A percentile compares a stretch with the other conserved stretches of the same genome.
Conservation (phyloP, 2,888 invertebrate genomes). For the Ferdinandea cuprea region DNA sequence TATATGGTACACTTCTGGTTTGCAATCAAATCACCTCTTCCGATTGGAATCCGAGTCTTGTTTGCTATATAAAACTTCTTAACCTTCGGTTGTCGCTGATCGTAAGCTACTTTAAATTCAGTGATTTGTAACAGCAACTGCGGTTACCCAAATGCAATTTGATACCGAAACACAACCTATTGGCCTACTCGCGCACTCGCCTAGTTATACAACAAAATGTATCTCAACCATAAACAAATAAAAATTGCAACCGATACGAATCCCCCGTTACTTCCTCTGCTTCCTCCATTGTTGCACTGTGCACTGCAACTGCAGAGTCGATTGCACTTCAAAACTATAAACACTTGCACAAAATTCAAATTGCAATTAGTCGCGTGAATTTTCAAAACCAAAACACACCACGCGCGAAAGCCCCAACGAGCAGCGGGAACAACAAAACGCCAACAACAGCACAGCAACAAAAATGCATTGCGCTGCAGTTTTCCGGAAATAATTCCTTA, state of each 20-base stretch:
- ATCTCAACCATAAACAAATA: slow-evolving; percentile 36
- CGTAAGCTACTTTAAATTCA: too few species aligned
- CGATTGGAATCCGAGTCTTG: too few species aligned
- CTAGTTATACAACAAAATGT: neutral
- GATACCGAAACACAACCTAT: slow-evolving; percentile 10
- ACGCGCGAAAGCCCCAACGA: neutral
- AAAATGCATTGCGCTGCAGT: slow-evolving; percentile 25
- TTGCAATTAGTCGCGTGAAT: slow-evolving; percentile 42
- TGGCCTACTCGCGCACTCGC: slow-evolving; percentile 10
- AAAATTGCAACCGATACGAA: slow-evolving; percentile 12
- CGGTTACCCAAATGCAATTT: neutral
- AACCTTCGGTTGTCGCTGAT: too few species aligned
- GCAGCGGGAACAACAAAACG: neutral
- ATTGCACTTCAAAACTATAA: slow-evolving; percentile 59
- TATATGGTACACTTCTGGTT: too few species aligned
- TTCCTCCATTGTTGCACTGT: slow-evolving; percentile 2
- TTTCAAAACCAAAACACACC: slow-evolving; percentile 13
- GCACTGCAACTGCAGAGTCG: slow-evolving; percentile 15
- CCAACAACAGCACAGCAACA: neutral
- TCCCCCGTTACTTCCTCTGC: neutral
- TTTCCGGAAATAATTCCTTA: slow-evolving; percentile 63
- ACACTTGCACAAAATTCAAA: slow-evolving; percentile 50
- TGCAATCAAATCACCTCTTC: too few species aligned
- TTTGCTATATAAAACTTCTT: too few species aligned
- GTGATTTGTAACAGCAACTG: too few species aligned